phyloP scores from a whole-genome alignment of 2,888 invertebrate genomes.

The Ligdia adustata region DNA sequence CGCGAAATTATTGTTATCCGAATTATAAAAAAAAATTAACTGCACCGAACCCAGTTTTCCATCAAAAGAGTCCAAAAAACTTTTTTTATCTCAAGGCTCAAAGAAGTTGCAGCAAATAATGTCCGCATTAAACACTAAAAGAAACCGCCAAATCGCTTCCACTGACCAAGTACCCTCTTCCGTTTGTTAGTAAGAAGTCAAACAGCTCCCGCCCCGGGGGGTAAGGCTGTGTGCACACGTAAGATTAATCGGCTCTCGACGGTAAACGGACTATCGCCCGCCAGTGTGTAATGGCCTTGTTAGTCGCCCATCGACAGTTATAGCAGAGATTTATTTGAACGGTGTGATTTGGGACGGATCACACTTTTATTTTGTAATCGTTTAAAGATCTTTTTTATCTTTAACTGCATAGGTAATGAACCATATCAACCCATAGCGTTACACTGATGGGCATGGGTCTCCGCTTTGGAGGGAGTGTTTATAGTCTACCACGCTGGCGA shows the following conservation, averaged over 20 bases:
- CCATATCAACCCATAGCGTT: no score
- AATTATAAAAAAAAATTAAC: no score
- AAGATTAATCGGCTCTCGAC: slow-evolving; percentile 33
- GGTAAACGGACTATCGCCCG: slow-evolving; percentile 32
- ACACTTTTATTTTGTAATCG: no score
- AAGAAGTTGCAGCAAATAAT: background rate
- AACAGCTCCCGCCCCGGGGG: slow-evolving; percentile 1
- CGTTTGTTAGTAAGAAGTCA: background rate
- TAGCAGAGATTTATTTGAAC: slow-evolving; percentile 21
- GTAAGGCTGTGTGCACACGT: slow-evolving; percentile 33
- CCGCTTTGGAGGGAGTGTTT: no score
- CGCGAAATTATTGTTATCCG: no score
- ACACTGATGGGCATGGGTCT: no score
- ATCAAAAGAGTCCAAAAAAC: background rate
- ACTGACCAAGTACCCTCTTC: slow-evolving; percentile 6
- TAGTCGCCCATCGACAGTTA: slow-evolving; percentile 33
- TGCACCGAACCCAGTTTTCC: no score
- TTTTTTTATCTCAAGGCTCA: no score
- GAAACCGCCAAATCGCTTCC: slow-evolving; percentile 8
- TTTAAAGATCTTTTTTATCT: no score
- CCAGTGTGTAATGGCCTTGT: slow-evolving; percentile 39
- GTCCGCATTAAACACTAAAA: background rate
- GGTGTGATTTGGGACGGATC: background rate
- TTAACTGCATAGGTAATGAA: no score
- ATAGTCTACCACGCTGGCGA: no score